Evolutionary conservation across 2,888 invertebrate species (phyloP).

Genomic region (Pardosa pseudoannulata): DNA sequence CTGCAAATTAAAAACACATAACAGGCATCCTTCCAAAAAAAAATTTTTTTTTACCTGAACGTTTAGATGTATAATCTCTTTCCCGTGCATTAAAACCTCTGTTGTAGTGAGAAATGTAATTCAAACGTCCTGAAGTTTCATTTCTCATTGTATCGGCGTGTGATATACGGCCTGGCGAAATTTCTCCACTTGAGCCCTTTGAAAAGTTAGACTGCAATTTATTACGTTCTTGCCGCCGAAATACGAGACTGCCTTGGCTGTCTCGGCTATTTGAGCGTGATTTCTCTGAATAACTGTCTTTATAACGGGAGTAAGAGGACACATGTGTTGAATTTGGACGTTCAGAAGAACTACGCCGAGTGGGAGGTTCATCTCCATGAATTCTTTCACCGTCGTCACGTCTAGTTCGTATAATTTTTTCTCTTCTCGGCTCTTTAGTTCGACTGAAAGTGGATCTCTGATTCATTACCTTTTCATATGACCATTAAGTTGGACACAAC

Average conservation of each 20-base stretch:
- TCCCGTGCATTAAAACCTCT: conserved; percentile 32
- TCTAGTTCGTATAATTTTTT: conserved; percentile 62
- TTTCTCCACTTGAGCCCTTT: conserved; percentile 45
- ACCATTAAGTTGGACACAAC: conserved; percentile 22
- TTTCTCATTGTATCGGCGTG: conserved; percentile 63
- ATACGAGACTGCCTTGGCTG: conserved; percentile 59
- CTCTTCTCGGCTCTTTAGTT: conserved; percentile 68
- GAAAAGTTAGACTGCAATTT: conserved; percentile 48
- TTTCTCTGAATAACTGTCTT: conserved; percentile 62
- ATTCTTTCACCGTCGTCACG: conserved; percentile 62
- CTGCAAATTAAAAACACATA: no score
- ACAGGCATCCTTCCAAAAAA: no score
- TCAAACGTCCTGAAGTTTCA: conserved; percentile 39
- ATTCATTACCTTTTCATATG: conserved; percentile 67
- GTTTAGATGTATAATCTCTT: conserved; percentile 39
- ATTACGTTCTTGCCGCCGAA: conserved; percentile 64
- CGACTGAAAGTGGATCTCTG: conserved; percentile 62
- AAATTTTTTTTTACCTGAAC: conserved; percentile 52
- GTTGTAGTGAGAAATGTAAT: conserved; percentile 40
- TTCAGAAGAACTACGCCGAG: conserved; percentile 58
- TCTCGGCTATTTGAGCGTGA: conserved; percentile 60
- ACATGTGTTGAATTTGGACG: conserved; percentile 35
- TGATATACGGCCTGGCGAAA: conserved; percentile 61
- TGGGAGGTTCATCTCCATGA: conserved; percentile 53
- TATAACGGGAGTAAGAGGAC: conserved; percentile 39